phyloP scores from a whole-genome alignment of 1,140 invertebrate genomes.

The Monochamus saltuarius region DNA sequence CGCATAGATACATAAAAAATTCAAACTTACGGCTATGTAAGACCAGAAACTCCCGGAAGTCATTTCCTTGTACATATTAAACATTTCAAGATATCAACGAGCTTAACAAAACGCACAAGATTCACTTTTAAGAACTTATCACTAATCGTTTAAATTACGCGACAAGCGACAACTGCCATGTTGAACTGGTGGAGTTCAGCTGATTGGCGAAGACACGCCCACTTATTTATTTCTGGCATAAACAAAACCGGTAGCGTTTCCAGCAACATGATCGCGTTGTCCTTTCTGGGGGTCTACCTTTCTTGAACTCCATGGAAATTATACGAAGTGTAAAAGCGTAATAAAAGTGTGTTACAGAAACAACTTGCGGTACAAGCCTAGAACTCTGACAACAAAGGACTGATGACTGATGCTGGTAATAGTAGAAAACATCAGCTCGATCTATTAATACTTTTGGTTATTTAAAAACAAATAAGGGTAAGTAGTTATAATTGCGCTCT shows the following conservation, averaged over 20 bases:
- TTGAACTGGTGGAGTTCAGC: slow-evolving; percentile 38
- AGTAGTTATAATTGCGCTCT: no score
- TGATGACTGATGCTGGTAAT: neutral
- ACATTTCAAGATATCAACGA: no score
- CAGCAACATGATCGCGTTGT: slow-evolving; percentile 10
- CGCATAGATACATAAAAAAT: no score
- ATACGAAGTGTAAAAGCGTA: neutral
- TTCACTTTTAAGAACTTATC: slow-evolving; percentile 3
- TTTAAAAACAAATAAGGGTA: no score
- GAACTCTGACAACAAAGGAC: no score
- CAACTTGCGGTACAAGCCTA: no score
- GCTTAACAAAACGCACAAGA: no score
- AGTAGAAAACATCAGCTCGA: neutral
- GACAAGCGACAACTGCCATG: slow-evolving; percentile 20
- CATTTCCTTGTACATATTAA: no score
- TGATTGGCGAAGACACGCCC: slow-evolving; percentile 45
- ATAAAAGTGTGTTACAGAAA: neutral
- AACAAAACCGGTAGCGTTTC: slow-evolving; percentile 42
- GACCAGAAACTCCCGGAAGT: no score
- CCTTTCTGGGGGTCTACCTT: neutral
- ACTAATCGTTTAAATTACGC: slow-evolving; percentile 29
- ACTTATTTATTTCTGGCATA: slow-evolving; percentile 45
- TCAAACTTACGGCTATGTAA: no score
- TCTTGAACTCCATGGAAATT: neutral
- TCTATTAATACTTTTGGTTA: neutral